Evolutionary conservation across 2,797 vertebrate species (phyloP), one percentile per base, ranked within the genome.

Genomic region (Hoplostethus atlanticus): DNA sequence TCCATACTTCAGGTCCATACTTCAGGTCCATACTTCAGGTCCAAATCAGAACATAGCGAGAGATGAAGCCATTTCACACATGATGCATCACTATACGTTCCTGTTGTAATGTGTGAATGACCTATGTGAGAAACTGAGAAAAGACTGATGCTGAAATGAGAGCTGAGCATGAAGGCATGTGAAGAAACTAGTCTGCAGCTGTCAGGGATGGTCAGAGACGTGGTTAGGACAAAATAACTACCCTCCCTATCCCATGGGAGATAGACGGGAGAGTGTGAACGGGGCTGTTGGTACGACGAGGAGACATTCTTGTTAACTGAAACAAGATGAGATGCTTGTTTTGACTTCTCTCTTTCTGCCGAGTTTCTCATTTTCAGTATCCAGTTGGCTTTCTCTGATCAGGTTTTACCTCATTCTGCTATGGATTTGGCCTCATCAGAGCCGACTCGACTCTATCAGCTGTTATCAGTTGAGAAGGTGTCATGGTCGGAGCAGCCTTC

Each of bases 401-500:
- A 21, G 16, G 36, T 54, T 40, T 64, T 34, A 50, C 62, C 17
- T 28, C 76, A 69, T 38, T 40, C 25, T 46, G 47, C 21, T 58
- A 42, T 67, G 15, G 54, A 58, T 64, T 40, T 44, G 4, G 0
- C 17, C 4, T 42, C 21, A 11, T 30, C 17, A 1, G 42, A 6
- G 34, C 28, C 28, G 28, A 3, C 28, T 28, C 2, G 40, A 42
- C 40, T 42, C 16, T 48, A 44, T 80, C 63, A 15, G 60, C 63
- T 64, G 73, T 76, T 73, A 79, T 84, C 85, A 73, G 81, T 50
- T 21, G 64, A 60, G 36, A 47, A 7, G n/a, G 7, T 38, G 4
- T 6, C 4, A 3, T 5, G 21, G 13, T 28, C 28, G 56, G 73
- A 72, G 59, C 48, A 10, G 11, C 40, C 40, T 11, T 12, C 10